Conservation (phyloP, 2,797 vertebrate species). For the Propithecus deckenii region DNA sequence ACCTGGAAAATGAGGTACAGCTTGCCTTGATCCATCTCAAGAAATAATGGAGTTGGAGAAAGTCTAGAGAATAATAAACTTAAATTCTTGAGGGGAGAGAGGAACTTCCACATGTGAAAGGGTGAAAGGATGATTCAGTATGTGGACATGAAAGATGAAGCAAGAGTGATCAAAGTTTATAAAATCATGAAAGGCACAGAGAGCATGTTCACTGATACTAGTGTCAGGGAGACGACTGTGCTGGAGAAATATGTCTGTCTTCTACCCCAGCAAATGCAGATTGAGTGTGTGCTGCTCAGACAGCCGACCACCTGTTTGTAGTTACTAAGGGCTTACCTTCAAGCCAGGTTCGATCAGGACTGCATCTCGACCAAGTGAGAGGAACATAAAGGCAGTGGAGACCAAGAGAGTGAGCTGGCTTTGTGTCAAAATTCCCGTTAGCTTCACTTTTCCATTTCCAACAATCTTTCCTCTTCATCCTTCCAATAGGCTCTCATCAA, state of each 20-base stretch:
- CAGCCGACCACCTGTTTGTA: slow-evolving; percentile 36
- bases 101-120: background rate
- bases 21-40: background rate
- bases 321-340: background rate
- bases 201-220: background rate
- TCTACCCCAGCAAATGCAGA: background rate
- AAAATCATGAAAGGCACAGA: background rate
- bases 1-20: background rate
- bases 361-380: background rate
- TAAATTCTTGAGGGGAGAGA: background rate
- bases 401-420: background rate
- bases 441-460: background rate
- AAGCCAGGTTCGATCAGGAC: background rate
- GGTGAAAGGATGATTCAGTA: background rate
- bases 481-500: background rate
- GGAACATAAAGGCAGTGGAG: background rate
- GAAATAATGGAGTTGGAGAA: background rate
- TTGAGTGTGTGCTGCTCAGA: background rate
- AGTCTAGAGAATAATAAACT: background rate
- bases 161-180: background rate
- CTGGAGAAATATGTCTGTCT: background rate
- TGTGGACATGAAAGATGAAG: background rate
- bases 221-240: background rate
- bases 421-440: background rate
- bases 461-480: background rate